Evolutionary conservation across 2,113 vertebrate genomes (phyloP), one percentile per base, ranked within the genome.

Genomic region (Rhipidura dahli): DNA sequence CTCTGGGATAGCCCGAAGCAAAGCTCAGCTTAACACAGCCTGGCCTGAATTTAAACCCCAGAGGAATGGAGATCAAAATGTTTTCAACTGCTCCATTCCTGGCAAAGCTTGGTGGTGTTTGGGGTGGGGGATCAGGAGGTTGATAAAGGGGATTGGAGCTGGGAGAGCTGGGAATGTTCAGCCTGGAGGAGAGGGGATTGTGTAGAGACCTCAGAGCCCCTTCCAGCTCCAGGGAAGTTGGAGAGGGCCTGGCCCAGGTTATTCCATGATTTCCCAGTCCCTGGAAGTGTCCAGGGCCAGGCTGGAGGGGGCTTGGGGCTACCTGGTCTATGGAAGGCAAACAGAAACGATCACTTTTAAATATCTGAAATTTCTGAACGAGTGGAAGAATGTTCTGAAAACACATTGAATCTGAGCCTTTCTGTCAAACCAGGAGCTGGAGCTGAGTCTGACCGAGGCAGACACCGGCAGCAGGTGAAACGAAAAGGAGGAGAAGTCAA

Each of bases 261-360:
- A 22, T 37, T 44, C 45, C 45, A 39, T 20, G 64, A 4, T 37
- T 78, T 37, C 12, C 8, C 30, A 24, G 30, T 54, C 28, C 47
- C 40, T 79, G 40, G 28, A 3, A 24, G 19, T 8, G 10, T 19
- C 20, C 53, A 21, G 15, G 33, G 15, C 54, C 28, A 16, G 19
- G 18, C 2, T 69, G 63, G 57, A 83, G 2, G 6, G 31, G 14
- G 5, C 20, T 51, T 44, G 51, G 49, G 27, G 14, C 49, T 6
- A 3, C 49, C 40, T 40, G 44, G 54, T 18, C 7, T 3, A 4
- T 5, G 33, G 53, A 1, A 53, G 2, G 8, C 35, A 45, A 28
- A 33, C 4, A 40, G 47, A 42, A 59, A n/a, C 2, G 0, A 10
- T 31, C 1, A 1, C 6, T n/a, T 82, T 53, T 2, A 26, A 35